Conservation (phyloP, 64 coral and sea anemone genomes). For the Actinia tenebrosa region DNA sequence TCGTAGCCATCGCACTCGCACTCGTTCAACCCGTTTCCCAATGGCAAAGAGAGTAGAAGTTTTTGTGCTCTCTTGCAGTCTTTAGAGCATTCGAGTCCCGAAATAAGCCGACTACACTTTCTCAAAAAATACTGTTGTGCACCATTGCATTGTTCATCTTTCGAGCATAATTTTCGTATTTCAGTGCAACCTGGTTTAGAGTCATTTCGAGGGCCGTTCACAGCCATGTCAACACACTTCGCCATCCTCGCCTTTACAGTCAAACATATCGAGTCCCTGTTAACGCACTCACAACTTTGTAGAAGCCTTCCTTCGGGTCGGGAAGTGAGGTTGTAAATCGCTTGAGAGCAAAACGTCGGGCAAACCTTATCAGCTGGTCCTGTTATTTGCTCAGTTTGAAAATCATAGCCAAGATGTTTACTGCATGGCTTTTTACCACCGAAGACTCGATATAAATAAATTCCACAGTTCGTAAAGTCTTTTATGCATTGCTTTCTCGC, state of each 20-base stretch:
- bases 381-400: background rate
- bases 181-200: conserved; percentile 27
- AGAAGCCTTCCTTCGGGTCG: conserved; percentile 5
- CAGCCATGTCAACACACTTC: conserved; percentile 25
- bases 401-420: conserved; percentile 20
- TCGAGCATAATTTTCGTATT: conserved; percentile 14
- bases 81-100: conserved; percentile 34
- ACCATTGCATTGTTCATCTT: conserved; percentile 10
- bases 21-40: conserved; percentile 44
- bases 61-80: conserved; percentile 38
- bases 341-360: conserved; percentile 6
- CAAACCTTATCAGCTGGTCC: conserved; percentile 38
- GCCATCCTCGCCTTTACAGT: conserved; percentile 37
- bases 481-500: background rate
- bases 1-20: conserved; percentile 50
- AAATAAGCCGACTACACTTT: conserved; percentile 31
- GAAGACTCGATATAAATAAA: background rate
- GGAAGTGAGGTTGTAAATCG: conserved; percentile 44
- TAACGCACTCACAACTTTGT: conserved; percentile 32
- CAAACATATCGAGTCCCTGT: conserved; percentile 24
- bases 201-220: conserved; percentile 15
- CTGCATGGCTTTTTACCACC: background rate
- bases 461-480: background rate
- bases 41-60: background rate
- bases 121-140: conserved; percentile 20